A percentile compares a stretch with the other conserved stretches of the same genome.
These are phyloP conservation scores for Itoplectis maculator DNA, from an alignment of 2,888 invertebrate genomes.

Conservation along the genomic window DNA sequence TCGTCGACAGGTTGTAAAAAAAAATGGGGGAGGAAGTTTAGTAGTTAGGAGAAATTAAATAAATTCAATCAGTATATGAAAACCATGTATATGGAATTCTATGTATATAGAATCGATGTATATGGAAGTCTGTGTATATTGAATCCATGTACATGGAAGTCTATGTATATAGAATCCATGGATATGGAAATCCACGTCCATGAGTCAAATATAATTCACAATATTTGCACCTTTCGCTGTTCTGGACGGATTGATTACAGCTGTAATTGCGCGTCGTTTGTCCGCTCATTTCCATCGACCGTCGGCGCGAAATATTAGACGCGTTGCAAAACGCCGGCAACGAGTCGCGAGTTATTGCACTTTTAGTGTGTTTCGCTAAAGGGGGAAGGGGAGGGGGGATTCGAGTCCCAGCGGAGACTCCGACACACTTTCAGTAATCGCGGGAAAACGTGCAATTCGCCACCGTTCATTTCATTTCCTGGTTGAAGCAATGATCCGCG, in stretches of 20 bases:
- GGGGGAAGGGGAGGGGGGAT: slow-evolving; percentile 24
- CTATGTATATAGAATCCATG: too few species aligned
- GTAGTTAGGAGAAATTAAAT: background rate
- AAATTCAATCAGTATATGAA: background rate
- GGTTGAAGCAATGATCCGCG: slow-evolving; percentile 77
- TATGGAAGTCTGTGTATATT: too few species aligned
- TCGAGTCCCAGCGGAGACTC: slow-evolving; percentile 32
- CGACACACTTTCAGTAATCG: slow-evolving; percentile 78
- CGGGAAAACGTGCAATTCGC: slow-evolving; percentile 82
- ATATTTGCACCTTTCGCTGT: too few species aligned
- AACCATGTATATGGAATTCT: too few species aligned
- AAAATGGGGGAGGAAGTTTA: background rate
- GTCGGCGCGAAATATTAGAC: slow-evolving; percentile 41
- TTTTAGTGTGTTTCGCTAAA: slow-evolving; percentile 42
- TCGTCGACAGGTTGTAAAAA: background rate
- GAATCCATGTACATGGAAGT: too few species aligned
- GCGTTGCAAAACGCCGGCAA: slow-evolving; percentile 54
- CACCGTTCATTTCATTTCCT: slow-evolving; percentile 80
- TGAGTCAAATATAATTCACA: too few species aligned
- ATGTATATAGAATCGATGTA: too few species aligned
- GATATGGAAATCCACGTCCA: too few species aligned
- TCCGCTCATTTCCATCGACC: slow-evolving; percentile 34
- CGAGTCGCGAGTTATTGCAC: slow-evolving; percentile 43
- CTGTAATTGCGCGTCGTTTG: slow-evolving; percentile 16
- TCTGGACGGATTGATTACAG: background rate